A percentile compares a stretch with the other conserved stretches of the same genome.
Conservation (phyloP, 1,140 invertebrate genomes). For the Dufourea novaeangliae region DNA sequence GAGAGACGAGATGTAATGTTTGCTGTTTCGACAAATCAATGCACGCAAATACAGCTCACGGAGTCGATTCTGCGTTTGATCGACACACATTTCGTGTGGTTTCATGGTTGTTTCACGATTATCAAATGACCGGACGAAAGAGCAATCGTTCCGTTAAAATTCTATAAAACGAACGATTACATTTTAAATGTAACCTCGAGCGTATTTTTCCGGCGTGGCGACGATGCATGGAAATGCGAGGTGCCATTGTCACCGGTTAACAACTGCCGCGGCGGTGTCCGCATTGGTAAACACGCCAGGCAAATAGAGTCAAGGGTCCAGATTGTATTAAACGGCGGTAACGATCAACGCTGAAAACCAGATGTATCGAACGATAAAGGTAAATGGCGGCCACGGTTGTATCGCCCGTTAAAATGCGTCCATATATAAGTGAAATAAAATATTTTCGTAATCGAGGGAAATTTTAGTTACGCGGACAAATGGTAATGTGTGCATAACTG, state of each 20-base stretch:
- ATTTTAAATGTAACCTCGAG: conserved; percentile 39
- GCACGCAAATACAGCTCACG: background rate
- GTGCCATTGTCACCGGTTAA: conserved; percentile 1
- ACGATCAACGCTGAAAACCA: background rate
- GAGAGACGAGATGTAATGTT: background rate
- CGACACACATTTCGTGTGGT: conserved; percentile 23
- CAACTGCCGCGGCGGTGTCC: background rate
- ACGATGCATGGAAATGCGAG: conserved; percentile 18
- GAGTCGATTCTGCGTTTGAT: background rate
- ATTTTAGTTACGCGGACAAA: too few relatives aligned
- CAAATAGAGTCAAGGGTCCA: conserved; percentile 16
- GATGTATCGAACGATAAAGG: background rate
- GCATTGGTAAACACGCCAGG: background rate
- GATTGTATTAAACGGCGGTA: conserved; percentile 20
- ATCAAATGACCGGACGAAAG: conserved; percentile 26
- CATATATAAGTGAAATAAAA: background rate
- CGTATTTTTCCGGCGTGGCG: conserved; percentile 31
- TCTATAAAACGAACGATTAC: conserved; percentile 47
- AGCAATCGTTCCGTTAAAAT: conserved; percentile 40
- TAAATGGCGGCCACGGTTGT: background rate
- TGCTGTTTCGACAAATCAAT: background rate
- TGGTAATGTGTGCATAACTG: background rate
- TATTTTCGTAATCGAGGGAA: background rate
- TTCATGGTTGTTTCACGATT: conserved; percentile 23
- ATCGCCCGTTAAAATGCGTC: background rate